Evolutionary conservation across 2,888 invertebrate genomes (phyloP).

Genomic region (Trachelus stipa): DNA sequence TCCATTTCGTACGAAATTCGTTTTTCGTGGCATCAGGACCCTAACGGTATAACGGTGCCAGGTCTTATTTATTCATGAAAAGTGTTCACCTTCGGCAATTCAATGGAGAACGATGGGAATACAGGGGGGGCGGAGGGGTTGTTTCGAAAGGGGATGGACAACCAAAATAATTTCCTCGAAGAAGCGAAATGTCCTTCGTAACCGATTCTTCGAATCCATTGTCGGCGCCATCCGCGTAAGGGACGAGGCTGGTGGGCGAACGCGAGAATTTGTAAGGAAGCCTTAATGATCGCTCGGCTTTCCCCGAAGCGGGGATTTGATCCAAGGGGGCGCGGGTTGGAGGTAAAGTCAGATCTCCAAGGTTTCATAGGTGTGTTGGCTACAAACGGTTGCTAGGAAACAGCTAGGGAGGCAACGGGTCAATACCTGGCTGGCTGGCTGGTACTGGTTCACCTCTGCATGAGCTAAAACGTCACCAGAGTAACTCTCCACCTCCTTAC

Average conservation of each 20-base stretch:
- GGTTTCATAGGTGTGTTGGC: conserved; percentile 66
- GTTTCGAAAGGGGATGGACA: background rate
- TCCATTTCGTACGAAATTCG: background rate
- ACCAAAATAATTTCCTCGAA: background rate
- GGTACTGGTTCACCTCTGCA: conserved; percentile 41
- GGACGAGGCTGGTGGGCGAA: background rate
- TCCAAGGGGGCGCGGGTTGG: conserved; percentile 34
- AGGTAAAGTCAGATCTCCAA: conserved; percentile 65
- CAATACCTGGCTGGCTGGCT: conserved; percentile 64
- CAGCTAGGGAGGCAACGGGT: conserved; percentile 63
- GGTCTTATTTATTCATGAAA: background rate
- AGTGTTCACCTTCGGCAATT: background rate
- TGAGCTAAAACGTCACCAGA: conserved; percentile 52
- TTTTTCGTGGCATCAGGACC: background rate
- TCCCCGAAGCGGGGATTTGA: conserved; percentile 50
- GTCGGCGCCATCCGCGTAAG: background rate
- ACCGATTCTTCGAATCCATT: background rate
- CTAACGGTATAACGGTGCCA: background rate
- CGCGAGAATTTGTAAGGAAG: conserved; percentile 26
- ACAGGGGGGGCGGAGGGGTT: background rate
- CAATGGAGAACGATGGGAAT: background rate
- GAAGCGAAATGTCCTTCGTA: background rate
- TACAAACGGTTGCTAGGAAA: conserved; percentile 64
- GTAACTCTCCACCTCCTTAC: conserved; percentile 37
- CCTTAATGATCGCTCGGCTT: conserved; percentile 51